phyloP scores from a whole-genome alignment of 2,797 vertebrate genomes.

The Philypnodon macrostomus region DNA sequence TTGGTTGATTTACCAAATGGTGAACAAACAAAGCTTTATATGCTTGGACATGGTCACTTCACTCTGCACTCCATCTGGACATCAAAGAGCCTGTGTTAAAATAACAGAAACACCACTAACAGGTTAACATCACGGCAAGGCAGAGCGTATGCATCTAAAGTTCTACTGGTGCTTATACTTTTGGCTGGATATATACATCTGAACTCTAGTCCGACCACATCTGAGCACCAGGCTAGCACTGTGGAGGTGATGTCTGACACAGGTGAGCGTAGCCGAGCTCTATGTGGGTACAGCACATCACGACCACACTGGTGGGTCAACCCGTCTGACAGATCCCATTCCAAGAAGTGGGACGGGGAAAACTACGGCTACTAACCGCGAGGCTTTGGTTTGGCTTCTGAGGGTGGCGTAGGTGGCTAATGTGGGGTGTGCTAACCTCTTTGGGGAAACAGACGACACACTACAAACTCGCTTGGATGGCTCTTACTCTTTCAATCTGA shows the following conservation, averaged over 20 bases:
- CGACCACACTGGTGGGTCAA: background rate
- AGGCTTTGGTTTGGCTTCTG: background rate
- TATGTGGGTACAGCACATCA: background rate
- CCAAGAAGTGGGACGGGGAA: background rate
- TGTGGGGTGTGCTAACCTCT: background rate
- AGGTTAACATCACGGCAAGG: no score
- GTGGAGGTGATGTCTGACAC: background rate
- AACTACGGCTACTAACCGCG: background rate
- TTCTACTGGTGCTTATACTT: background rate
- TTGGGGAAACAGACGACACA: background rate
- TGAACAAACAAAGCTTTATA: no score
- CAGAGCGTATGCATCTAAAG: background rate
- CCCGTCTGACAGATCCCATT: background rate
- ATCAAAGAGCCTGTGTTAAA: no score
- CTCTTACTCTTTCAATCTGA: background rate
- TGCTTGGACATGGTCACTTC: no score
- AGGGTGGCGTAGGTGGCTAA: no score
- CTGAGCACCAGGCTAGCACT: background rate
- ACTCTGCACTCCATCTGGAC: no score
- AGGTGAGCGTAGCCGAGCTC: background rate
- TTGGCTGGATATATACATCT: background rate
- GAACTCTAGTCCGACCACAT: background rate
- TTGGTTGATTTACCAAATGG: no score
- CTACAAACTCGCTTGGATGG: background rate
- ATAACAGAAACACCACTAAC: no score